Conservation (phyloP, 2,797 vertebrate species). For the Poecilia gillii region DNA sequence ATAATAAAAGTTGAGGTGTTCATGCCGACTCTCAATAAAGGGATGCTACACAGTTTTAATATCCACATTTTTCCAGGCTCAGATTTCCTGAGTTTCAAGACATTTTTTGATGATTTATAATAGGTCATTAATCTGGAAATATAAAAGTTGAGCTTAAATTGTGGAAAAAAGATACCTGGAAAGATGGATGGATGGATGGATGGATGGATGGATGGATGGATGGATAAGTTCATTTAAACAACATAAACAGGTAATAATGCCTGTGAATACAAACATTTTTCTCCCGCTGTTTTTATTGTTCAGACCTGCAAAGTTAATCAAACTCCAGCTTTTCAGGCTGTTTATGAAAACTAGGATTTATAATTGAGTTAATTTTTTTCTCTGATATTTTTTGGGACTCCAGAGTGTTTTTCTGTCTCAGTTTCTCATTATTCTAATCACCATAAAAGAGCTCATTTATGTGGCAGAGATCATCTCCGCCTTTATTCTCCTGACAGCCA, state of each 20-base stretch:
- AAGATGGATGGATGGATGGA: not conserved
- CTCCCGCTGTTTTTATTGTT: not conserved
- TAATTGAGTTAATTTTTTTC: not conserved
- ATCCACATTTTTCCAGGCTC: not conserved
- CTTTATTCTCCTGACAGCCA: conserved; percentile 72
- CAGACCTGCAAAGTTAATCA: not conserved
- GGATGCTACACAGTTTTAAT: not conserved
- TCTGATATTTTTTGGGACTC: conserved; percentile 16
- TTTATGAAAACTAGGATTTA: not conserved
- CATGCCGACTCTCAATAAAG: not conserved
- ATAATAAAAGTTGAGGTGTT: not conserved
- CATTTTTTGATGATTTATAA: not conserved
- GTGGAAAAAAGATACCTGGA: not conserved
- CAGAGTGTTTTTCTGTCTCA: conserved; percentile 62
- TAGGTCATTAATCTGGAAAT: not conserved
- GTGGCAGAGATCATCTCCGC: conserved; percentile 67
- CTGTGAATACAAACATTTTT: not conserved
- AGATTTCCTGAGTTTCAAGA: not conserved
- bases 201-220: not conserved
- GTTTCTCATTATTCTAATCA: conserved; percentile 62
- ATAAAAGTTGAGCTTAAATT: not conserved
- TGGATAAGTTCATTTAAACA: not conserved
- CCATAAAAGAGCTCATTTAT: conserved; percentile 73
- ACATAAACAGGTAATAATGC: not conserved
- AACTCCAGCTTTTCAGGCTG: not conserved